These are phyloP conservation scores for Egretta garzetta DNA, from an alignment of 2,113 vertebrate genomes.

Conservation along the genomic window DNA sequence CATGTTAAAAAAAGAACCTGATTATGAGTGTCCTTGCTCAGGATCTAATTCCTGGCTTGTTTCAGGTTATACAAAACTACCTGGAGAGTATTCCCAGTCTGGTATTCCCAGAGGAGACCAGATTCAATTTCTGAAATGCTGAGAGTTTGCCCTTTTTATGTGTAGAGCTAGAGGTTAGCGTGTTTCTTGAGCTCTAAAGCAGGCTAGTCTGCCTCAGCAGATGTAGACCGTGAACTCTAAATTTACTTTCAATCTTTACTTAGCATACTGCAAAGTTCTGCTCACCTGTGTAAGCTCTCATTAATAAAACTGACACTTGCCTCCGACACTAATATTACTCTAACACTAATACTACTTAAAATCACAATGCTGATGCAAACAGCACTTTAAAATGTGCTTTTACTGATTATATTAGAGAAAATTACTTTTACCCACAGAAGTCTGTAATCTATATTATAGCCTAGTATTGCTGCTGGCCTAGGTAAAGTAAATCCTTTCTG, in stretches of 20 bases:
- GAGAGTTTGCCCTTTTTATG: neutral
- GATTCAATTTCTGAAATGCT: neutral
- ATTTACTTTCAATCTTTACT: neutral
- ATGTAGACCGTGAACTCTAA: neutral
- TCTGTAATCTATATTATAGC: neutral
- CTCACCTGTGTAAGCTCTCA: rapidly evolving
- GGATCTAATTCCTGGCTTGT: neutral
- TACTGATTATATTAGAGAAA: neutral
- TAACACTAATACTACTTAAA: neutral
- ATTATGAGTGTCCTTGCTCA: neutral
- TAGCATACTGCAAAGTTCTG: neutral
- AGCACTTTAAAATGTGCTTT: neutral
- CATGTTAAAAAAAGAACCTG: neutral
- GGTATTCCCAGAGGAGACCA: neutral
- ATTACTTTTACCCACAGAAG: neutral
- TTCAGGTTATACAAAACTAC: neutral
- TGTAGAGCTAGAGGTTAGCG: rapidly evolving
- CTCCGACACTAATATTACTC: neutral
- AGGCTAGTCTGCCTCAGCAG: neutral
- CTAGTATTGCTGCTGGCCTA: neutral
- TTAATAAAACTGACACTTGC: neutral
- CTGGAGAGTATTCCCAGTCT: neutral
- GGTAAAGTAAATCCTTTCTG: neutral
- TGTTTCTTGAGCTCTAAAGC: neutral
- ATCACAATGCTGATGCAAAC: neutral